Conservation (phyloP, 1,140 invertebrate species). For the Thaumetopoea pityocampa region DNA sequence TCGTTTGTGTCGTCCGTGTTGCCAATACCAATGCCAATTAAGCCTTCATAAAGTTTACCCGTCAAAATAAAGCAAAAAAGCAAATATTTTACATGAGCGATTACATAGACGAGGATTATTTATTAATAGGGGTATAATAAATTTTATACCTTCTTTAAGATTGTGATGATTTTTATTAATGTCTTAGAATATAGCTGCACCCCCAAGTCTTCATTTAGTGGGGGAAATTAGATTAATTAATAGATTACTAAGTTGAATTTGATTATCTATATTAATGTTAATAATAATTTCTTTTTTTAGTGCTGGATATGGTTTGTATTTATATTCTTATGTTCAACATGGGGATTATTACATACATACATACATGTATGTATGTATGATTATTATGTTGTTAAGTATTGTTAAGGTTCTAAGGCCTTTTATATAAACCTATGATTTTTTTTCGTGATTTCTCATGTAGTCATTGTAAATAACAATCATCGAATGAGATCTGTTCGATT, state of each 20-base stretch:
- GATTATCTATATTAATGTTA: conserved; percentile 67
- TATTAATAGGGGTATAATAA: conserved; percentile 70
- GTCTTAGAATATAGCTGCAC: conserved; percentile 69
- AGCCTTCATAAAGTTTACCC: too few relatives aligned
- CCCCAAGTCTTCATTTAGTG: conserved; percentile 65
- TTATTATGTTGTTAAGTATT: too few relatives aligned
- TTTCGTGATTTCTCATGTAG: too few relatives aligned
- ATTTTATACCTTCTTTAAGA: conserved; percentile 69
- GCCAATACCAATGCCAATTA: too few relatives aligned
- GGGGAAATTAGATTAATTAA: conserved; percentile 79
- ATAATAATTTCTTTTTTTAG: conserved; percentile 70
- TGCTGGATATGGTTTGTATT: conserved; percentile 66
- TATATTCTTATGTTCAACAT: conserved; percentile 78
- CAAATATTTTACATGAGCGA: conserved; percentile 80
- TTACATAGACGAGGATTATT: conserved; percentile 60
- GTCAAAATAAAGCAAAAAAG: too few relatives aligned
- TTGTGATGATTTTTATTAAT: conserved; percentile 79
- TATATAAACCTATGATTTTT: too few relatives aligned
- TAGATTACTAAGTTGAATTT: conserved; percentile 71
- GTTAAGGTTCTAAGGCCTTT: too few relatives aligned
- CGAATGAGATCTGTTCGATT: too few relatives aligned
- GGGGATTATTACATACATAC: conserved; percentile 63
- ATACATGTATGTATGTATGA: conserved; percentile 63
- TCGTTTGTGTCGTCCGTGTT: too few relatives aligned
- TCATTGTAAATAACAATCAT: too few relatives aligned